Evolutionary conservation across 2,797 vertebrate genomes (phyloP).

Genomic region (Clarias pachynema): DNA sequence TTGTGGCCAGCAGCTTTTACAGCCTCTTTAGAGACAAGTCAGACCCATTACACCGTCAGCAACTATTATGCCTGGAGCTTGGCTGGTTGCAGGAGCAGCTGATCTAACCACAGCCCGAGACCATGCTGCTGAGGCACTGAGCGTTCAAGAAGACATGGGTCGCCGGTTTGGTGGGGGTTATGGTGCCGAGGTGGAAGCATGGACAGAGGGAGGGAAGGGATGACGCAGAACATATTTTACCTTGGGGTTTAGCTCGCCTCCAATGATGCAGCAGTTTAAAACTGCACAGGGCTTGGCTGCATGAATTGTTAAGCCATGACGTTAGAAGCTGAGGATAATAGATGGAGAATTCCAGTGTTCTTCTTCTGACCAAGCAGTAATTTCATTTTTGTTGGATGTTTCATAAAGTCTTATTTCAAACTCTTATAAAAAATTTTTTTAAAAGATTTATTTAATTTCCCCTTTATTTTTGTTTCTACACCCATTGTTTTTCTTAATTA

Average conservation of each 20-base stretch:
- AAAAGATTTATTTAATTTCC: neutral
- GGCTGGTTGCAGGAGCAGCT: conserved; percentile 33
- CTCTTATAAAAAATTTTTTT: neutral
- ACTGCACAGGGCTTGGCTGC: conserved; percentile 13
- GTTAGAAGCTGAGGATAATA: conserved; percentile 25
- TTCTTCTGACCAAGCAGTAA: neutral
- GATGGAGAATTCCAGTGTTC: conserved; percentile 1
- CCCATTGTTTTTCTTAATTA: neutral
- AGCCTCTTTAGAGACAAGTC: conserved; percentile 30
- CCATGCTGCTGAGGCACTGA: conserved; percentile 22
- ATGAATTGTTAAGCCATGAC: neutral
- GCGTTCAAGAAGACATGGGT: conserved; percentile 25
- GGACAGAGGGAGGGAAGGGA: conserved; percentile 1
- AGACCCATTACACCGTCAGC: conserved; percentile 50
- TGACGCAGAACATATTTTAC: neutral
- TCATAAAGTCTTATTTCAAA: neutral
- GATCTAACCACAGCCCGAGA: conserved; percentile 29
- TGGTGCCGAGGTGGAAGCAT: neutral
- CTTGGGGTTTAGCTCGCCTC: neutral
- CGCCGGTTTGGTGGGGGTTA: conserved; percentile 29
- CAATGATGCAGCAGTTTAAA: conserved; percentile 38
- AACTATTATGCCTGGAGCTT: conserved; percentile 41
- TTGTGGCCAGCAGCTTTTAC: conserved; percentile 49
- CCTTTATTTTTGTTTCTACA: neutral
- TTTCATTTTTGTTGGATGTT: neutral